Base-by-base conservation (phyloP, 2,888 invertebrate species). In the Dicycla oo region DNA sequence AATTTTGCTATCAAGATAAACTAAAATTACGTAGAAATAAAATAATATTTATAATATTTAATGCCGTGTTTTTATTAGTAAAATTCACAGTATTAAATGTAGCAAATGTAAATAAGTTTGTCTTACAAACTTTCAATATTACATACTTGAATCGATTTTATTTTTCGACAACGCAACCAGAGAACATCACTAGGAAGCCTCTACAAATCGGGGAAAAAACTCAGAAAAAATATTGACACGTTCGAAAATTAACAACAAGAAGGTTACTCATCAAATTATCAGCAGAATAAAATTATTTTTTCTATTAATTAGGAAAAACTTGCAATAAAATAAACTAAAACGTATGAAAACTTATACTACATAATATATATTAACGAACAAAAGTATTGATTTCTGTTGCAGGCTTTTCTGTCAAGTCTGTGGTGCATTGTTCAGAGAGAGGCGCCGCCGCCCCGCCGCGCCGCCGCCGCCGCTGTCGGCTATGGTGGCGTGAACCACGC, bases 141-240 rank as follows among this genome's bases (percentile, higher is more conserved):
- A 51, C 13, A 5, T 47, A 7, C 0, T 38, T 13, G 23, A 58
- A 57, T 62, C 73, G 62, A 73, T 82, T 66, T 56, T 3, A 6
- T 15, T n/a, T 45, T 20, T 20, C 3, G 13, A 20, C 3, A 8
- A 5, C 8, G 3, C 5, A 38, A 34, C 3, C 0, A 3, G 18
- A 40, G 13, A 6, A 61, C 80, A 80, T 34, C 80, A 82, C 80
- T 80, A 82, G 13, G 15, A 62, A 47, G 43, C 56, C 26, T 61
- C 18, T 34, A 54, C 18, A 57, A 54, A 18, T 47, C 68, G 69
- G 82, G 82, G 82, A 73, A 82, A 80, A 66, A 78, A 81, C 78
- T 80, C 47, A 7, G 40, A 65, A 79, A 64, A 81, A 76, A 80
- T 73, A 80, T 78, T 69, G 73, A 57, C 73, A 61, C 69, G 78